phyloP scores from a whole-genome alignment of 2,113 vertebrate species.

The Picathartes gymnocephalus region DNA sequence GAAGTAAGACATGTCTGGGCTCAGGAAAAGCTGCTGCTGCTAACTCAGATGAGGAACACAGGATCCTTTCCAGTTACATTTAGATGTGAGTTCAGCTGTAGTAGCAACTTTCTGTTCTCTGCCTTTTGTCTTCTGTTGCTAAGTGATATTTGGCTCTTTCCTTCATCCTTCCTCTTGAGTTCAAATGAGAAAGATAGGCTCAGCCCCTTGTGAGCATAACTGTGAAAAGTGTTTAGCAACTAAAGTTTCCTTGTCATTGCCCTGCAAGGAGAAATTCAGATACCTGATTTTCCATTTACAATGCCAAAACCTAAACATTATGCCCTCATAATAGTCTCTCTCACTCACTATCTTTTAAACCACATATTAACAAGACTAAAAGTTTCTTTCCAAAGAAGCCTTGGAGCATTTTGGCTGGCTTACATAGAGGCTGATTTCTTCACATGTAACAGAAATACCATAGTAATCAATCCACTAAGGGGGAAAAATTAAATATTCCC shows the following conservation, averaged over 20 bases:
- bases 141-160: not conserved
- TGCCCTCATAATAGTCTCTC: not conserved
- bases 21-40: not conserved
- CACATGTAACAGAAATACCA: conserved; percentile 1
- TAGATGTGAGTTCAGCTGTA: not conserved
- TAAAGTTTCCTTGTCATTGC: not conserved
- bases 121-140: not conserved
- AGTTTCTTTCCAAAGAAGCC: not conserved
- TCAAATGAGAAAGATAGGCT: not conserved
- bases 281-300: not conserved
- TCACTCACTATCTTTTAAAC: not conserved
- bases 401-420: conserved; percentile 18
- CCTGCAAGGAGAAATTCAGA: not conserved
- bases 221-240: not conserved
- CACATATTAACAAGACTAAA: not conserved
- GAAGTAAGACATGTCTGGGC: not conserved
- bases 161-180: not conserved
- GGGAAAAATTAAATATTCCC: conserved; percentile 41
- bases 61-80: not conserved
- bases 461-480: conserved; percentile 32
- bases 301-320: not conserved
- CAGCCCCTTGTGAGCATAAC: accelerated
- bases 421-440: not conserved
- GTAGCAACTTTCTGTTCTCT: not conserved
- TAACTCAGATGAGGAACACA: not conserved